These are phyloP conservation scores for Frieseomelitta varia DNA, from an alignment of 1,140 invertebrate species.

Conservation along the genomic window DNA sequence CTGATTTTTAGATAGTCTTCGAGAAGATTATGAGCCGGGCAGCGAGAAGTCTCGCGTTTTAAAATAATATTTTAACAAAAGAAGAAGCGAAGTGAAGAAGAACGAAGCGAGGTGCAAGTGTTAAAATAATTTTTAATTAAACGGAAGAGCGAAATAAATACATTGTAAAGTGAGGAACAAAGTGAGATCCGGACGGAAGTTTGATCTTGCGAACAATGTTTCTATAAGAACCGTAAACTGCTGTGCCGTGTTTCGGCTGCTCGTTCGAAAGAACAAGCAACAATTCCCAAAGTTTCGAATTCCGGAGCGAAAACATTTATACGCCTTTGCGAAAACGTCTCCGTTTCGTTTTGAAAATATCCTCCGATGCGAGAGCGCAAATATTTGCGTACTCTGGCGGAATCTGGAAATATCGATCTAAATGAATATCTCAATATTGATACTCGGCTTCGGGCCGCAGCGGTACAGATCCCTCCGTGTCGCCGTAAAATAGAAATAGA, in stretches of 20 bases:
- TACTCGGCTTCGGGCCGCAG: not conserved
- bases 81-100: too few relatives aligned
- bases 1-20: too few relatives aligned
- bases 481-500: too few relatives aligned
- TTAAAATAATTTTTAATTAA: not conserved
- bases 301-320: too few relatives aligned
- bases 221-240: too few relatives aligned
- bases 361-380: not conserved
- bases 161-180: not conserved
- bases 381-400: not conserved
- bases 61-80: too few relatives aligned
- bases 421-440: slow-evolving; percentile 12
- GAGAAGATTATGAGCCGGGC: too few relatives aligned
- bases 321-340: not conserved
- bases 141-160: not conserved
- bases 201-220: too few relatives aligned
- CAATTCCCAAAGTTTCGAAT: not conserved
- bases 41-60: too few relatives aligned
- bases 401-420: not conserved
- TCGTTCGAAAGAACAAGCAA: not conserved
- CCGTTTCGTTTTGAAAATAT: not conserved
- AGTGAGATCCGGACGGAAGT: too few relatives aligned
- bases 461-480: not conserved
- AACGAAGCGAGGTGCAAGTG: not conserved
- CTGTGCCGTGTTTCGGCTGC: not conserved